phyloP scores from a whole-genome alignment of 2,888 invertebrate genomes.

The Hyalella azteca region DNA sequence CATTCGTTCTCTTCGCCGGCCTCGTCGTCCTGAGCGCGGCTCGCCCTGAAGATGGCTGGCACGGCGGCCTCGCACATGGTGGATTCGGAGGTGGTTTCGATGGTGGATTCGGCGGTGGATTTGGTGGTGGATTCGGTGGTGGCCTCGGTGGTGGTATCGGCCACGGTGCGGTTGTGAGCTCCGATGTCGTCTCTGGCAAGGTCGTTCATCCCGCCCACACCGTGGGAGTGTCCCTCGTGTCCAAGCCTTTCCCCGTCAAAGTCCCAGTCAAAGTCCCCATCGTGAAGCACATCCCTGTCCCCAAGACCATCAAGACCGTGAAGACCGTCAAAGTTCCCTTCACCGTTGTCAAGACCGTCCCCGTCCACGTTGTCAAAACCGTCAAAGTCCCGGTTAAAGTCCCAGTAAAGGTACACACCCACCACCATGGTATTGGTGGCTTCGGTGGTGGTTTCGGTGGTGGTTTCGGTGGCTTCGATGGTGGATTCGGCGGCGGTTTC shows the following conservation, averaged over 20 bases:
- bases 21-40: constrained; percentile 1
- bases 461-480: neutral
- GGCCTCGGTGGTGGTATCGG: neutral
- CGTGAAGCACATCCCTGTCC: constrained; percentile 30
- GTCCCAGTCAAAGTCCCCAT: constrained; percentile 38
- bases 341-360: constrained; percentile 30
- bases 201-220: constrained; percentile 25
- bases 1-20: constrained; percentile 7
- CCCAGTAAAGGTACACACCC: constrained; percentile 15
- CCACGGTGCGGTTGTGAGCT: neutral
- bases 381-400: constrained; percentile 24
- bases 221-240: constrained; percentile 7
- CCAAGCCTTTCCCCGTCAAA: constrained; percentile 32
- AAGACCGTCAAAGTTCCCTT: constrained; percentile 34
- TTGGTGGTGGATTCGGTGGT: constrained; percentile 29
- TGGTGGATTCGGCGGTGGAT: constrained; percentile 9
- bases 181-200: neutral
- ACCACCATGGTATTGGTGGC: constrained; percentile 19
- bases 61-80: neutral
- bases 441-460: constrained; percentile 26
- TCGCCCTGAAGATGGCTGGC: neutral
- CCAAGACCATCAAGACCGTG: constrained; percentile 33
- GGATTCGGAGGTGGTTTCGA: constrained; percentile 22
- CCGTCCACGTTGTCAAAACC: constrained; percentile 16
- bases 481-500: neutral